Evolutionary conservation across 2,113 vertebrate genomes (phyloP).

Genomic region (Lasiurus cinereus): DNA sequence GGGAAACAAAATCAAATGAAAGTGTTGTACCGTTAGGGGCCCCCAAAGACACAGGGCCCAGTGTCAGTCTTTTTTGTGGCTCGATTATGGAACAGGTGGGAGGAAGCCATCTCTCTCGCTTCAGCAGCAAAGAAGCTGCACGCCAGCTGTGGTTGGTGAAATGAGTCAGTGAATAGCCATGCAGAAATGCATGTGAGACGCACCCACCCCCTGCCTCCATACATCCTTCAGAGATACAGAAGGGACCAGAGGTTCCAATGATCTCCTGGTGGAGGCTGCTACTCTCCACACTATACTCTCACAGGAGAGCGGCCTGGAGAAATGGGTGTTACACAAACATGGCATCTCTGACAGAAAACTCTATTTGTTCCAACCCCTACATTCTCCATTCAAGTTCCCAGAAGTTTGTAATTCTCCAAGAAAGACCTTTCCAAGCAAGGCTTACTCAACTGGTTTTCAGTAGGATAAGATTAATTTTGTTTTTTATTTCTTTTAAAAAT

Average conservation of each 20-base stretch:
- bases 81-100: constrained; percentile 74
- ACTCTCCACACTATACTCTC: not conserved
- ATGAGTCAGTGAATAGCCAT: constrained; percentile 53
- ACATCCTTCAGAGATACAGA: not conserved
- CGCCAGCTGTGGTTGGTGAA: constrained; percentile 18
- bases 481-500: constrained; percentile 46
- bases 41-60: constrained; percentile 56
- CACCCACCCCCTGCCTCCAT: not conserved
- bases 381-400: constrained; percentile 76
- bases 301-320: constrained; percentile 9
- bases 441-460: constrained; percentile 75
- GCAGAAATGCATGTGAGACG: not conserved
- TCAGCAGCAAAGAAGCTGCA: constrained; percentile 61
- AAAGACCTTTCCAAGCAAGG: constrained; percentile 76
- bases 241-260: not conserved
- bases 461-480: constrained; percentile 60
- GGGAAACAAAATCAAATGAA: constrained; percentile 73
- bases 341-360: constrained; percentile 56
- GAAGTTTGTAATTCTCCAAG: constrained; percentile 80
- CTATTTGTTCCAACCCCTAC: constrained; percentile 67
- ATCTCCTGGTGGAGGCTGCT: not conserved
- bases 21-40: constrained; percentile 69
- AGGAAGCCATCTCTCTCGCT: constrained; percentile 61
- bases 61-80: constrained; percentile 71
- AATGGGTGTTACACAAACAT: constrained; percentile 51